phyloP scores from a whole-genome alignment of 2,797 vertebrate genomes.

The Eulemur mongoz region DNA sequence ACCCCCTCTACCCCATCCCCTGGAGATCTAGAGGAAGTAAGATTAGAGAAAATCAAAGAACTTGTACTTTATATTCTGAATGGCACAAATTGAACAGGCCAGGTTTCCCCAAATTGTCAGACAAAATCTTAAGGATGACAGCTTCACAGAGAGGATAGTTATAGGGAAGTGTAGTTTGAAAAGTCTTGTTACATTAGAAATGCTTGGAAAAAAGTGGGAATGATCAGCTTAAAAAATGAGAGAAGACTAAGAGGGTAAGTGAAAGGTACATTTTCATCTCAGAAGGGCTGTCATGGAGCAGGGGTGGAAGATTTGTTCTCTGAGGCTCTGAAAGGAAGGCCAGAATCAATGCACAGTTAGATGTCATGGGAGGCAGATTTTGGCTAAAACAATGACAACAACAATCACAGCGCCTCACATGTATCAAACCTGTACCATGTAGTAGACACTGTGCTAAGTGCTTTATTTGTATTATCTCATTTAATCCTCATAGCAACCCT shows the following conservation, averaged over 20 bases:
- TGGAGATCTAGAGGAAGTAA: background rate
- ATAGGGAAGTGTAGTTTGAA: background rate
- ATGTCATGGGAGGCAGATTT: background rate
- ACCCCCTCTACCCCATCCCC: background rate
- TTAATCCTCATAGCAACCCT: background rate
- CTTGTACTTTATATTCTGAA: background rate
- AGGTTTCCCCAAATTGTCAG: background rate
- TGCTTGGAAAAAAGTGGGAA: background rate
- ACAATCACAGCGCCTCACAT: background rate
- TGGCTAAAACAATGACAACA: background rate
- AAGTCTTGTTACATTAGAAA: conserved; percentile 3
- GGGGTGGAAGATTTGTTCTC: background rate
- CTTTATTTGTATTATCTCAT: background rate
- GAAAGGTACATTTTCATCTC: background rate
- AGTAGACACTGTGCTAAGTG: background rate
- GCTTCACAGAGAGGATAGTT: background rate
- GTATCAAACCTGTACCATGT: background rate
- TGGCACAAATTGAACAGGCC: background rate
- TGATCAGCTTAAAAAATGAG: conserved; percentile 18
- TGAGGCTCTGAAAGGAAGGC: background rate
- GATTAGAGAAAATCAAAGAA: conserved; percentile 8
- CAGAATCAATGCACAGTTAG: background rate
- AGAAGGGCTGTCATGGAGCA: background rate
- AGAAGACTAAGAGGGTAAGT: background rate
- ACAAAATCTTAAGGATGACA: conserved; percentile 33